Evolutionary conservation across 2,888 invertebrate species (phyloP).

Genomic region (Mesopsocus fuscifrons): DNA sequence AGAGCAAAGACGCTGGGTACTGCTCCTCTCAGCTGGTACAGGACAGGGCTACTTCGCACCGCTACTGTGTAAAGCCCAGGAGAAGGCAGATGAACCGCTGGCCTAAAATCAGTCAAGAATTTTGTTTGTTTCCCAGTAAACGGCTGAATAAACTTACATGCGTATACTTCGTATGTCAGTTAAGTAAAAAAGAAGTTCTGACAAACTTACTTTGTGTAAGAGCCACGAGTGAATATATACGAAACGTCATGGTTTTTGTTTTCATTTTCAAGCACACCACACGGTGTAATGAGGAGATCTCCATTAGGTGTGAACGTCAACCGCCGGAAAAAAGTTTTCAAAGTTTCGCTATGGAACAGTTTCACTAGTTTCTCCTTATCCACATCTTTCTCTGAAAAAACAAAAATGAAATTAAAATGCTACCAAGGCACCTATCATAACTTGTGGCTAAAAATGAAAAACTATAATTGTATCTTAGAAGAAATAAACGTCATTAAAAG

Average conservation of each 20-base stretch:
- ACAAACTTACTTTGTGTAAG: conserved; percentile 26
- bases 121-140: conserved; percentile 11
- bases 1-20: conserved; percentile 36
- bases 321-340: conserved; percentile 84
- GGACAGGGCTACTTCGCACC: conserved; percentile 58
- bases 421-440: no score
- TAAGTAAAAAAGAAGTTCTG: conserved; percentile 9
- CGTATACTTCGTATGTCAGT: conserved; percentile 10
- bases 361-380: conserved; percentile 35
- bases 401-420: conserved; percentile 11
- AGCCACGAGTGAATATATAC: conserved; percentile 34
- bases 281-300: conserved; percentile 71
- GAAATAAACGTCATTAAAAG: no score
- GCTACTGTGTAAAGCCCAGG: conserved; percentile 65
- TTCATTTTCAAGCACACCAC: conserved; percentile 52
- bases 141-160: conserved; percentile 7
- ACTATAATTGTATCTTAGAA: neutral
- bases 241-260: conserved; percentile 35
- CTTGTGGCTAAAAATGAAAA: conserved; percentile 1
- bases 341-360: conserved; percentile 78
- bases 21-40: conserved; percentile 39
- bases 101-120: conserved; percentile 33
- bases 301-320: conserved; percentile 86
- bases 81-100: conserved; percentile 58
- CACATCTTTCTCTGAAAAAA: conserved; percentile 17